Evolutionary conservation across 2,113 vertebrate genomes (phyloP), one percentile per base, ranked within the genome.

Genomic region (Brienomyrus brachyistius): DNA sequence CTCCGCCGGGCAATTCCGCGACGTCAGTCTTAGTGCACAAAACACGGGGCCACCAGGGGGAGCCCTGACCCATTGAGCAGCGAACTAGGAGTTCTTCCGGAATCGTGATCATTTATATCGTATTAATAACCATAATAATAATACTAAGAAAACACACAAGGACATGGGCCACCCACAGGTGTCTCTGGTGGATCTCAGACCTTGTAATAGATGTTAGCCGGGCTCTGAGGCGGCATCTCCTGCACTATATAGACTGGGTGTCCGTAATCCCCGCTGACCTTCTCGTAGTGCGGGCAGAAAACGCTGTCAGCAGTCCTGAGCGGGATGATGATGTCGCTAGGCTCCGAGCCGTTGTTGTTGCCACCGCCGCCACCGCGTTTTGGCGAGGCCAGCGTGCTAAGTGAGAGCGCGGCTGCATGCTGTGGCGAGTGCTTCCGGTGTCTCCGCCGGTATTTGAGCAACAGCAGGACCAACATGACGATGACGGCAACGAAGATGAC

Each of bases 241-340:
- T 99, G 98, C 70, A 99, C 98, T 91, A 99, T 99, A 96, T 99
- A 99, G 93, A 99, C 98, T 0, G 98, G 98, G 95, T 99, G 98
- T 94, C 98, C 98, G 92, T 99, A 99, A 94, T 99, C 98, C 43
- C 98, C 98, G 92, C 98, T 99, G 92, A 99, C 98, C 94, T 99
- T 99, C 96, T 99, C 98, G 92, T 99, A 99, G 95, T 99, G 98
- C 10, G 98, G 98, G 93, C 98, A 99, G 97, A 99, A 99, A 89
- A 99, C 98, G 93, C 98, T 98, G 97, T 99, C 98, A 92, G 98
- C 98, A 96, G 98, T 99, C 97, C 98, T 97, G 94, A 99, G 95
- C 85, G 98, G 98, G 95, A 99, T 99, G 96, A 99, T 99, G 97
- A 99, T 99, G 97, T 99, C 98, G 92, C 98, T 99, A 93, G 98